phyloP scores from a whole-genome alignment of 2,888 invertebrate species.

The Drosophila mercatorum region DNA sequence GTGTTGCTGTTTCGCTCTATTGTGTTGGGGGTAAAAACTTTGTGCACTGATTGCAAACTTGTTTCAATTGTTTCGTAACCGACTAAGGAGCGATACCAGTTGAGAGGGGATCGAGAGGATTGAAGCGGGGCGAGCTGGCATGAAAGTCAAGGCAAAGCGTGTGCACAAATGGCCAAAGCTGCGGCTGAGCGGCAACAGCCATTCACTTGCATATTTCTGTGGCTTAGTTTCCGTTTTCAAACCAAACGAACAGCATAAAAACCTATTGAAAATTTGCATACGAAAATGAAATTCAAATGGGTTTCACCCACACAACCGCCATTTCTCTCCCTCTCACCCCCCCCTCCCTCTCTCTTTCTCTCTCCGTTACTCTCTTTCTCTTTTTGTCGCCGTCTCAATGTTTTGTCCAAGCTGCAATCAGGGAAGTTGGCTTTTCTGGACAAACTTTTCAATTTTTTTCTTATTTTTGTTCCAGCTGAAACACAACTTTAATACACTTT shows the following conservation, averaged over 20 bases:
- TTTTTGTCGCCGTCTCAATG: slow-evolving; percentile 1
- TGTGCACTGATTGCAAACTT: slow-evolving; percentile 77
- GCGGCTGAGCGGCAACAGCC: slow-evolving; percentile 46
- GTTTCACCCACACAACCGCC: slow-evolving; percentile 35
- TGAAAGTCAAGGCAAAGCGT: slow-evolving; percentile 64
- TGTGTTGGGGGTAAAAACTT: slow-evolving; percentile 61
- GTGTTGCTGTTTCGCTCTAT: slow-evolving; percentile 24
- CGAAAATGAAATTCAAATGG: slow-evolving; percentile 76
- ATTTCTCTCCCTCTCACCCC: too few relatives aligned
- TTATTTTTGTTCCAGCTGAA: slow-evolving; percentile 9
- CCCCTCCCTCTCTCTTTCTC: neutral
- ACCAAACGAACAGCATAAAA: slow-evolving; percentile 66
- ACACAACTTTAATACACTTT: slow-evolving; percentile 41
- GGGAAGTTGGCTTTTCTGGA: slow-evolving; percentile 15
- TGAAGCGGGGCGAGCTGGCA: slow-evolving; percentile 12
- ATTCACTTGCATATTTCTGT: slow-evolving; percentile 75
- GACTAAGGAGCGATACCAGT: slow-evolving; percentile 24
- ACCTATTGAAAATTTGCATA: slow-evolving; percentile 75
- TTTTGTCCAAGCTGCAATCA: slow-evolving; percentile 36
- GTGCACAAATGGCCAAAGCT: slow-evolving; percentile 45
- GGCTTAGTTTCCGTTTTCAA: slow-evolving; percentile 71
- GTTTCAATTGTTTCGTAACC: slow-evolving; percentile 74
- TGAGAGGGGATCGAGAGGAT: neutral
- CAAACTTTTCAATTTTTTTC: slow-evolving; percentile 61
- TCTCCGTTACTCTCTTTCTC: neutral